These are phyloP conservation scores for Hoplostethus mediterraneus DNA, from an alignment of 2,797 vertebrate genomes.

Conservation along the genomic window DNA sequence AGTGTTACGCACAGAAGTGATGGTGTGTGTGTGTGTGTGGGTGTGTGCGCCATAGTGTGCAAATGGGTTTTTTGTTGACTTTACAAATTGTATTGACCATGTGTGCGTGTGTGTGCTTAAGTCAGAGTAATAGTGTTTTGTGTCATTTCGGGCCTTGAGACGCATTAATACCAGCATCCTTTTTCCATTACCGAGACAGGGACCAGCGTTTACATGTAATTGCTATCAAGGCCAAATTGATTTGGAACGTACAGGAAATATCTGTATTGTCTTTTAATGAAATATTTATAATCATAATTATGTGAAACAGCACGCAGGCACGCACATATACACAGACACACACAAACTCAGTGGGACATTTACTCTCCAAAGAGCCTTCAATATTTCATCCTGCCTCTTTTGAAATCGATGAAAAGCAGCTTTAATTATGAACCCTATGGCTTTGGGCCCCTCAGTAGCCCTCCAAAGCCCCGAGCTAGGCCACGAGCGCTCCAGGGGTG, in stretches of 20 bases:
- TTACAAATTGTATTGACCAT: neutral
- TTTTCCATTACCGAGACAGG: constrained; percentile 16
- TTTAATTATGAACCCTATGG: neutral
- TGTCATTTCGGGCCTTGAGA: neutral
- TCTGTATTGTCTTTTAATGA: no score
- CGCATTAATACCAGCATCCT: constrained; percentile 7
- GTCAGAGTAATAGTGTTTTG: no score
- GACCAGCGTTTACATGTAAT: no score
- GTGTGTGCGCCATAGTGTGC: neutral
- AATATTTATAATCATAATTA: no score
- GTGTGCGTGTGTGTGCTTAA: neutral
- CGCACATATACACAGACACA: neutral
- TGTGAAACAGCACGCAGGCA: neutral
- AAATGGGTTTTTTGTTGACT: neutral
- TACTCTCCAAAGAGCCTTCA: neutral
- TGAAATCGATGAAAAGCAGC: constrained; percentile 13
- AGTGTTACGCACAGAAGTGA: constrained; percentile 20
- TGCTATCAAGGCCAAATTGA: no score
- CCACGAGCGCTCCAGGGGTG: constrained; percentile 17
- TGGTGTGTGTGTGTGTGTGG: constrained; percentile 24
- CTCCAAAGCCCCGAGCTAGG: neutral
- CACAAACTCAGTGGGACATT: neutral
- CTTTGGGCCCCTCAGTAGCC: neutral
- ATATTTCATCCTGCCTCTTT: constrained; percentile 8
- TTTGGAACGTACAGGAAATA: no score